Evolutionary conservation across 1,140 invertebrate species (phyloP).

Genomic region (Nylanderia fulva): DNA sequence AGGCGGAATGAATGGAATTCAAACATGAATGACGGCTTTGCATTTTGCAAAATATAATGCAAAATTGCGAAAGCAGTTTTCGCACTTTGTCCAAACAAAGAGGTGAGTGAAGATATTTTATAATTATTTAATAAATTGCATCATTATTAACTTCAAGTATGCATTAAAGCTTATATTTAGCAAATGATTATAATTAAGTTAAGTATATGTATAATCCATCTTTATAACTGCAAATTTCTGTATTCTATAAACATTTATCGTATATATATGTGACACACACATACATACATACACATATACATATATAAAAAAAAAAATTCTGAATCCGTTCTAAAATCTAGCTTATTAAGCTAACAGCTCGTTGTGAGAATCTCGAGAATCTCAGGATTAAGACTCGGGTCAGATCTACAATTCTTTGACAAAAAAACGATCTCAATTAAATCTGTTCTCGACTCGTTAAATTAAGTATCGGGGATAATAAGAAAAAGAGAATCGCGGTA

Average conservation of each 20-base stretch:
- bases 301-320: not conserved
- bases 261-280: not conserved
- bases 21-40: not conserved
- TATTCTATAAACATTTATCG: no score
- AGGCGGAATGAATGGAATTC: conserved; percentile 33
- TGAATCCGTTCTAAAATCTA: conserved; percentile 40
- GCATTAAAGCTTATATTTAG: not conserved
- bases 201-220: conserved; percentile 1
- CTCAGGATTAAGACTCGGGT: conserved; percentile 10
- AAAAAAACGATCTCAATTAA: conserved; percentile 25
- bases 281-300: no score
- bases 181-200: not conserved
- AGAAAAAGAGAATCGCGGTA: not conserved
- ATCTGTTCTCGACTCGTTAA: conserved; percentile 23
- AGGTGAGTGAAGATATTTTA: conserved; percentile 12
- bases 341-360: conserved; percentile 52
- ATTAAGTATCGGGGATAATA: not conserved
- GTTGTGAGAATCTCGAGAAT: conserved; percentile 10
- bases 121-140: not conserved
- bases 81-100: not conserved
- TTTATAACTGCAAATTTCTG: not conserved
- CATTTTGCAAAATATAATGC: not conserved
- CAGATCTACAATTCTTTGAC: conserved; percentile 18
- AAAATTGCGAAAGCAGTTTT: no score
- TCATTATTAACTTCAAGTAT: conserved; percentile 10